phyloP scores from a whole-genome alignment of 2,113 vertebrate genomes.

The Solea solea region DNA sequence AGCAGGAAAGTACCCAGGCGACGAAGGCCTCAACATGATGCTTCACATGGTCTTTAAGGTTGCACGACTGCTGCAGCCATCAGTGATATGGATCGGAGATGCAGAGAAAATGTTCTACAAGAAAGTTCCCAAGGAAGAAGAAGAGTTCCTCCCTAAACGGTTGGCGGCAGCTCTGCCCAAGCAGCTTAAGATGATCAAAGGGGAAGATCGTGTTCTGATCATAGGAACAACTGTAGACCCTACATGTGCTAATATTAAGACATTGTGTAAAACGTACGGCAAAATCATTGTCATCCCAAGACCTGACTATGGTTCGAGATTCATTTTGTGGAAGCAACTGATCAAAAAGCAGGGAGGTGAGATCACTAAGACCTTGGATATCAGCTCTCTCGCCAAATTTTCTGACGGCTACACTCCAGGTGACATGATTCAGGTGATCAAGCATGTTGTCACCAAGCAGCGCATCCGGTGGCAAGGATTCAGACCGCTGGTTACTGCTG shows the following conservation, averaged over 20 bases:
- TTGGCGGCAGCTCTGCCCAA: constrained; percentile 85
- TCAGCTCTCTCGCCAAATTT: constrained; percentile 84
- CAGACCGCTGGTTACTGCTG: constrained; percentile 51
- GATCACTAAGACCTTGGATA: constrained; percentile 69
- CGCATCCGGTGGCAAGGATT: constrained; percentile 70
- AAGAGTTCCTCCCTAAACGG: constrained; percentile 74
- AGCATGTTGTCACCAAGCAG: constrained; percentile 64
- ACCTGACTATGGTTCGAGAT: constrained; percentile 83
- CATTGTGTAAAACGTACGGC: constrained; percentile 79
- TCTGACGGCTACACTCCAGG: constrained; percentile 84
- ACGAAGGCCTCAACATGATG: constrained; percentile 81
- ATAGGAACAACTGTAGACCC: constrained; percentile 80
- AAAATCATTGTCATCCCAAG: constrained; percentile 81
- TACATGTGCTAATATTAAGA: constrained; percentile 74
- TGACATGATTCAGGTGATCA: constrained; percentile 69
- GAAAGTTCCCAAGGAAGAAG: constrained; percentile 85
- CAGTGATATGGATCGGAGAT: constrained; percentile 86
- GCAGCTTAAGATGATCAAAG: constrained; percentile 78
- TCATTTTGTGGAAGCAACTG: constrained; percentile 82
- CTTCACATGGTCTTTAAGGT: constrained; percentile 90
- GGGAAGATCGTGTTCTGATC: constrained; percentile 83
- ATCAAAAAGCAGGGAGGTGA: constrained; percentile 74
- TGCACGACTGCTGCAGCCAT: constrained; percentile 83
- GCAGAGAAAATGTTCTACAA: constrained; percentile 89
- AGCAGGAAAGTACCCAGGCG: constrained; percentile 84